A percentile compares a stretch with the other conserved stretches of the same genome.
Conservation (phyloP, 2,888 invertebrate genomes). For the Ischnus inquisitorius region DNA sequence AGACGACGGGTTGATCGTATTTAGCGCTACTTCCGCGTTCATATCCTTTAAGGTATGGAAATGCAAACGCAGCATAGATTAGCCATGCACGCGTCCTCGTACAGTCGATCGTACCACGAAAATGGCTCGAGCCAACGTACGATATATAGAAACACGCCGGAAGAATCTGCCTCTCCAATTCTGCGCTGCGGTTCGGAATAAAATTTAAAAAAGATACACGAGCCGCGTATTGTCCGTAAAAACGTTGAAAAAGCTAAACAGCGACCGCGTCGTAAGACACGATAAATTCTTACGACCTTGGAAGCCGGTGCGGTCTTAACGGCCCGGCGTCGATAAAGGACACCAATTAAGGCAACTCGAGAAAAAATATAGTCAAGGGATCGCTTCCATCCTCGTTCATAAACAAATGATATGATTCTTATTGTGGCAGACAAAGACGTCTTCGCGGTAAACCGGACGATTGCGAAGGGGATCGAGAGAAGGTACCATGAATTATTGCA, state of each 20-base stretch:
- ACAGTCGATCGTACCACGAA: background rate
- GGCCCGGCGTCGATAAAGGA: constrained; percentile 42
- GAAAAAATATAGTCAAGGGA: constrained; percentile 15
- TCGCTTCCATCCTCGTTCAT: background rate
- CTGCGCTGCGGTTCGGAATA: background rate
- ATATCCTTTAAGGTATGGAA: constrained; percentile 30
- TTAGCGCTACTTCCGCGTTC: constrained; percentile 22
- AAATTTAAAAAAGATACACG: background rate
- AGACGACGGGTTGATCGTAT: constrained; percentile 5
- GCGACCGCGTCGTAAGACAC: background rate
- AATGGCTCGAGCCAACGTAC: background rate
- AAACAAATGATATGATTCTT: background rate
- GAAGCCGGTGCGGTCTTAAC: constrained; percentile 10
- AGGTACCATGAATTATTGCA: constrained; percentile 62
- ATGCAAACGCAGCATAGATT: constrained; percentile 6
- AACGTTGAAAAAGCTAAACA: background rate
- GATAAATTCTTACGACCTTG: constrained; percentile 36
- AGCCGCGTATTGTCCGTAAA: background rate
- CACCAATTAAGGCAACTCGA: constrained; percentile 49
- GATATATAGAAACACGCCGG: background rate
- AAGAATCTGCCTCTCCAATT: background rate
- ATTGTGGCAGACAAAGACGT: constrained; percentile 19
- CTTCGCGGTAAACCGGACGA: constrained; percentile 4
- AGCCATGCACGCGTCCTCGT: constrained; percentile 19
- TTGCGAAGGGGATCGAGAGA: background rate